A percentile compares a stretch with the other conserved stretches of the same genome.
These are phyloP conservation scores for Julus scandinavius DNA, from an alignment of 2,888 invertebrate species.

Conservation along the genomic window DNA sequence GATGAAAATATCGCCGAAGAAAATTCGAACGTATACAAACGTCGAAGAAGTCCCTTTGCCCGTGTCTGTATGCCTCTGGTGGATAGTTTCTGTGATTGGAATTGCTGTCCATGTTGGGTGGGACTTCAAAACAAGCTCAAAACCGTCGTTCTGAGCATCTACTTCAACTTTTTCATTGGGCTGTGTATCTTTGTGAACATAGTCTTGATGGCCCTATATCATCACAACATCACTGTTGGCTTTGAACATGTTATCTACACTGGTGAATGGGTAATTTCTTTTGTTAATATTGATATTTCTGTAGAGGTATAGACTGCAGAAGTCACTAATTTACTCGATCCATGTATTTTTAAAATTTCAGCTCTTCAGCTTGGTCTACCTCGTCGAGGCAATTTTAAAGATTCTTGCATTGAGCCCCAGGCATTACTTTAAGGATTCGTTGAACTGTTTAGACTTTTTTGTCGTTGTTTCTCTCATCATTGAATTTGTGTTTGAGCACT, in stretches of 20 bases:
- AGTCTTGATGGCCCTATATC: constrained; percentile 90
- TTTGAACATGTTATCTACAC: constrained; percentile 86
- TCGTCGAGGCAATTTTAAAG: constrained; percentile 45
- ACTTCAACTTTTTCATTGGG: constrained; percentile 94
- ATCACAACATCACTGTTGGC: constrained; percentile 91
- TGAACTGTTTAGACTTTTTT: constrained; percentile 48
- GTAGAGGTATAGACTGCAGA: constrained; percentile 45
- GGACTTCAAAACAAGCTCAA: neutral
- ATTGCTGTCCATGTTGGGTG: constrained; percentile 45
- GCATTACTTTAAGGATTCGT: constrained; percentile 29
- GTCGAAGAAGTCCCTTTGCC: neutral
- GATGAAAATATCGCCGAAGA: neutral
- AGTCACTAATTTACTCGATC: neutral
- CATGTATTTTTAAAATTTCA: neutral
- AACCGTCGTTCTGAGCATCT: constrained; percentile 86
- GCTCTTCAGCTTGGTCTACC: neutral
- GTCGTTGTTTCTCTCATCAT: neutral
- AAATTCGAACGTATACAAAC: neutral
- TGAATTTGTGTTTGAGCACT: neutral
- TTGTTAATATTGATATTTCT: neutral
- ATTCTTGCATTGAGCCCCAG: constrained; percentile 50
- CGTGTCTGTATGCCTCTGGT: neutral
- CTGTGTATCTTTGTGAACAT: constrained; percentile 94
- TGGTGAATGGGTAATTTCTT: constrained; percentile 81
- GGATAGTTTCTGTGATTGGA: constrained; percentile 28